Evolutionary conservation across 2,113 vertebrate genomes (phyloP).

Genomic region (Verasper variegatus): DNA sequence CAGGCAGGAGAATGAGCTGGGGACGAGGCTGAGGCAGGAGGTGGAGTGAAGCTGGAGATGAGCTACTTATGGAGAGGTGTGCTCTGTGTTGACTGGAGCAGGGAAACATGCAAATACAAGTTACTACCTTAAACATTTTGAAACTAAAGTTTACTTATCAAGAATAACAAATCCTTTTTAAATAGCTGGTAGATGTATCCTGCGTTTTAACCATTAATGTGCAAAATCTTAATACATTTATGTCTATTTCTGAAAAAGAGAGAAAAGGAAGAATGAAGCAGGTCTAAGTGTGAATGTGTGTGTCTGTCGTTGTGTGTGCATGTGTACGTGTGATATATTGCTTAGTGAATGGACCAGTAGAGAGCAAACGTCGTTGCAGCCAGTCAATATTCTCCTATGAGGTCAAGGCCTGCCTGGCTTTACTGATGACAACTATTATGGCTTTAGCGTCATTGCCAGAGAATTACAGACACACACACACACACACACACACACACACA

Average conservation of each 20-base stretch:
- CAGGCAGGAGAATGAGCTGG: neutral
- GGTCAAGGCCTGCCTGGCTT: constrained; percentile 44
- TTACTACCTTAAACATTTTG: too few species aligned
- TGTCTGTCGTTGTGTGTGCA: neutral
- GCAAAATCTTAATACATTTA: too few species aligned
- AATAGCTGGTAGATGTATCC: too few species aligned
- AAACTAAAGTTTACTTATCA: too few species aligned
- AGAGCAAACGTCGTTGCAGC: constrained; percentile 43
- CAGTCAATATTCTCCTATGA: constrained; percentile 33
- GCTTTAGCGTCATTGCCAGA: constrained; percentile 40
- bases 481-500: neutral
- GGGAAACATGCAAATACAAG: too few species aligned
- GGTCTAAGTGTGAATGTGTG: neutral
- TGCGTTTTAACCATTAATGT: too few species aligned
- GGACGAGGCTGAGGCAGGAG: neutral
- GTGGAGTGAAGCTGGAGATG: neutral
- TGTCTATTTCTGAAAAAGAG: too few species aligned
- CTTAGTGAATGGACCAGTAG: constrained; percentile 33
- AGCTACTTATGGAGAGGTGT: too few species aligned
- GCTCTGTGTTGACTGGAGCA: too few species aligned
- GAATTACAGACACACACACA: constrained; percentile 32
- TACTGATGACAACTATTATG: constrained; percentile 50
- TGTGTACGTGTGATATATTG: constrained; percentile 33
- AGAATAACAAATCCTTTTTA: too few species aligned
- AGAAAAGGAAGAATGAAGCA: too few species aligned